Evolutionary conservation across 2,888 invertebrate species (phyloP).

Genomic region (Odontocerum albicorne): DNA sequence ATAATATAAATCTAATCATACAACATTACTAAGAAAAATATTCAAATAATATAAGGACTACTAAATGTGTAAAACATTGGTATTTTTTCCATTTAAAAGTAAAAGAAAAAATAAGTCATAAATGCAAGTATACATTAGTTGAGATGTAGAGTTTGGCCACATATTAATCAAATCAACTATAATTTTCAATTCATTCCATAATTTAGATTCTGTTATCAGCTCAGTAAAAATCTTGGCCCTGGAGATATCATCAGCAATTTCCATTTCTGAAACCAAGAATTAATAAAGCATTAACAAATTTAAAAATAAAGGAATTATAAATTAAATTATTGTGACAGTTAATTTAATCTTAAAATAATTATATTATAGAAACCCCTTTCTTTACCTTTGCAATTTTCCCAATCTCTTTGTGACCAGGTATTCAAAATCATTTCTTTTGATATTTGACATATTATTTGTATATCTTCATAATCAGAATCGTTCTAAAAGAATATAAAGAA

Average conservation of each 20-base stretch:
- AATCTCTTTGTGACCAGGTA: constrained; percentile 24
- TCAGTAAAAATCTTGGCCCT: constrained; percentile 42
- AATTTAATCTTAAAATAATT: too few species aligned
- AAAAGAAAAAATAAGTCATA: too few species aligned
- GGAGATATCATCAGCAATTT: constrained; percentile 42
- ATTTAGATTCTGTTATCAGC: constrained; percentile 40
- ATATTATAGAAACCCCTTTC: too few species aligned
- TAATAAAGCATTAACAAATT: neutral
- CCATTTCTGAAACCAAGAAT: constrained; percentile 41
- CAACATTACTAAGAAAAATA: too few species aligned
- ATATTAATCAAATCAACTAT: constrained; percentile 49
- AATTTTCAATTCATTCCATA: constrained; percentile 47
- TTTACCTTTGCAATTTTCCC: constrained; percentile 21
- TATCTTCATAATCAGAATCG: constrained; percentile 23
- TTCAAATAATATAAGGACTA: too few species aligned
- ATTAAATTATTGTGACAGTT: too few species aligned
- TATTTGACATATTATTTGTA: constrained; percentile 27
- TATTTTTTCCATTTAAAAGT: neutral
- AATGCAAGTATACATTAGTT: too few species aligned
- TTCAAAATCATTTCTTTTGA: constrained; percentile 27
- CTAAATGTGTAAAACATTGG: too few species aligned
- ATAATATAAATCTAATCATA: too few species aligned
- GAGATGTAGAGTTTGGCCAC: constrained; percentile 46
- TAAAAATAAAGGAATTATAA: too few species aligned
- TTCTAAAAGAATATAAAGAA: constrained; percentile 14